phyloP scores from a whole-genome alignment of 2,797 vertebrate species.

The Alectoris magna region DNA sequence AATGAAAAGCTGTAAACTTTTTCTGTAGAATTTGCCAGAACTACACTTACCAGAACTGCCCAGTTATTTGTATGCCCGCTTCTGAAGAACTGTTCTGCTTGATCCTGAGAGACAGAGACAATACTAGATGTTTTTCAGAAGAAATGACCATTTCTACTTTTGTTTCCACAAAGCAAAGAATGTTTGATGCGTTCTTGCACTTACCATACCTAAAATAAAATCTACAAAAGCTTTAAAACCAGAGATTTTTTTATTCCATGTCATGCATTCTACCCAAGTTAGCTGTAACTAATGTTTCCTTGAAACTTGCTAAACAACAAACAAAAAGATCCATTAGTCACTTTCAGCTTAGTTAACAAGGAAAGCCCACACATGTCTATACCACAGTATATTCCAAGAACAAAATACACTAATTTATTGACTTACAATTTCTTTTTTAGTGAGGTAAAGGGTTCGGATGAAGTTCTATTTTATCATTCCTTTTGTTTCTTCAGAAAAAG shows the following conservation, averaged over 20 bases:
- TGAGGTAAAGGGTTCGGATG: not conserved
- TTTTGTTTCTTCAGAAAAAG: not conserved
- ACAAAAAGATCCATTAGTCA: not conserved
- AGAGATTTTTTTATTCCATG: not conserved
- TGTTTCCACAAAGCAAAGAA: not conserved
- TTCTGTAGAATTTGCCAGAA: not conserved
- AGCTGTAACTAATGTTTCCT: not conserved
- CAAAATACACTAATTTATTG: not conserved
- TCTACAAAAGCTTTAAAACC: not conserved
- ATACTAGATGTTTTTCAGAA: not conserved
- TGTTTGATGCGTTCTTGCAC: not conserved
- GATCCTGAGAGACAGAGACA: slow-evolving; percentile 73
- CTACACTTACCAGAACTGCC: slow-evolving; percentile 93
- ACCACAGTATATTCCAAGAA: not conserved
- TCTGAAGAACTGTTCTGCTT: slow-evolving; percentile 89
- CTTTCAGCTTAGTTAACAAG: not conserved
- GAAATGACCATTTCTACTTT: fast-evolving
- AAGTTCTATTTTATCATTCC: not conserved
- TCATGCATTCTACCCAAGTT: not conserved
- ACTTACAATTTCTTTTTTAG: not conserved
- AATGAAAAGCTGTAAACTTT: not conserved
- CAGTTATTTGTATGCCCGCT: slow-evolving; percentile 98
- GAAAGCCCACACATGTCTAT: not conserved
- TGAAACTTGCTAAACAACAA: not conserved
- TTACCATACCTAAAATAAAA: not conserved